Evolutionary conservation across 64 coral and sea anemone genomes (phyloP), one percentile per base, ranked within the genome.

Genomic region (Trachythela sp.): DNA sequence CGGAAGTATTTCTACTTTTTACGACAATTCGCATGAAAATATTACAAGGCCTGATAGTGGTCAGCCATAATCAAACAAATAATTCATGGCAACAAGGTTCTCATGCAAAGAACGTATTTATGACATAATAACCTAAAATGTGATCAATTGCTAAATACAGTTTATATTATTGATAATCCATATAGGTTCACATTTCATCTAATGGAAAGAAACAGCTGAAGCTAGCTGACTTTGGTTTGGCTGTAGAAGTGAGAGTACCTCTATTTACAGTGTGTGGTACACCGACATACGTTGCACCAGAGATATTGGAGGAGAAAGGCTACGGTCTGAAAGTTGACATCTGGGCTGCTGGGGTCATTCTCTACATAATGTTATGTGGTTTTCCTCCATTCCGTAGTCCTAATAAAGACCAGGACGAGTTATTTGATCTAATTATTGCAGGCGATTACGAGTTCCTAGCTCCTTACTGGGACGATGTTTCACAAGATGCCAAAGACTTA

Each of bases 311-410:
- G 49, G 96, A 99, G 40, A 83, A 88, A 54, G 96, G 96, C 7
- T 99, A 99, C 48, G 93, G 96, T 11, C 90, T 99, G 9, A 94
- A 94, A 31, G 93, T 99, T 5, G 96, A 99, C 89, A 93, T 90
- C 89, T 99, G 96, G 96, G 96, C 96, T 11, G 96, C 96, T 14
- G 96, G 96, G 48, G 93, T 99, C 14, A 99, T 99, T 37, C 91
- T 94, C 0, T 99, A 99, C 24, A 99, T 99, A 83, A 99, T 99
- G 96, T 91, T 99, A 27, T 99, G 96, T 67, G 96, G 96, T 39
- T 99, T 99, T 89, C 96, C 96, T 86, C 96, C 96, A 24, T 99
- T 99, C 48, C 96, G 93, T 6, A 99, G 96, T 84, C 85, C 96
- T 41, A 95, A 94, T 18, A 91, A 91, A 29, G 96, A 99, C 70